Evolutionary conservation across 2,888 invertebrate species (phyloP), one percentile per base, ranked within the genome.

Genomic region (Cataglyphis livida): DNA sequence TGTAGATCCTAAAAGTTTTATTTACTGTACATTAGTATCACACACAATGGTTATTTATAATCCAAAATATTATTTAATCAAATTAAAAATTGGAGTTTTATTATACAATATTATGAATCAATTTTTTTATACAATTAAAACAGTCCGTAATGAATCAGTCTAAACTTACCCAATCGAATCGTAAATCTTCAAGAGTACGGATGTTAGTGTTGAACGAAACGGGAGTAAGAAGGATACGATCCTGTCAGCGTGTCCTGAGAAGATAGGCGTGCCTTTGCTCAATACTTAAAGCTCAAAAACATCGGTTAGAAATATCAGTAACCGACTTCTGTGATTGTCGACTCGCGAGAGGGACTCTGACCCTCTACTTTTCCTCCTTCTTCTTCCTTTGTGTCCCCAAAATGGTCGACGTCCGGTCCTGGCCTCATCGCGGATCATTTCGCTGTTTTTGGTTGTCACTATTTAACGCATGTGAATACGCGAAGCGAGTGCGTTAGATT

Each of bases 201-300:
- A 35, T n/a, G 74, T 75, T 38, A 35, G 21, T 71, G 57, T 68
- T 35, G 51, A 32, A 32, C 38, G 32, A 32, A 32, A 75, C 32
- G 32, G 44, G 59, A 78, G 44, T 25, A 64, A 18, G 61, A 64
- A 18, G 61, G 61, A 68, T 71, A 48, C 44, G 70, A 70, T 78
- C 18, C 65, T 65, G 64, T 79, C 44, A 70, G 21, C 66, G 84
- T 86, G 86, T 81, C 82, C 86, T 84, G 78, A 44, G 35, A 78
- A 84, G 75, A 82, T 64, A 71, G 64, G 82, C 78, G 87, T 87
- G 88, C 85, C 87, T 88, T 88, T 78, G 85, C 75, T 81, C 71
- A 81, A 81, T 81, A 44, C 71, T 66, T 79, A 70, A 75, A 71
- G 73, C 83, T 68, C 61, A 79, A 75, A 54, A 68, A 62, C 48